Evolutionary conservation across 2,113 vertebrate species (phyloP), one percentile per base, ranked within the genome.

Genomic region (Carollia perspicillata): DNA sequence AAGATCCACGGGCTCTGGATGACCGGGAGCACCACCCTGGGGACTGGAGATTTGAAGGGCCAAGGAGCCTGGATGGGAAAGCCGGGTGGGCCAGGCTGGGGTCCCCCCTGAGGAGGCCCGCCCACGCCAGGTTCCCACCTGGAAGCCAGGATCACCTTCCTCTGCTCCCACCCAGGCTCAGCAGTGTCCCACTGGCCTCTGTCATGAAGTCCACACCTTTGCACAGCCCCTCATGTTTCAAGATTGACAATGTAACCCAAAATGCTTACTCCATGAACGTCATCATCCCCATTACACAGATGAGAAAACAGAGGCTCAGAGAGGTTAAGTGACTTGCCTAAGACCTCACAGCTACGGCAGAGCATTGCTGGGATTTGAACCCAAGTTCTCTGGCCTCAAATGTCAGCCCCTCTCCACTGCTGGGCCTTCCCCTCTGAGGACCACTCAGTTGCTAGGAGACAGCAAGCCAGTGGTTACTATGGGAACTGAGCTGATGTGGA

Each of bases 361-460:
- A 6, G 17, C 53, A 33, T 14, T 30, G 49, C 72, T 55, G 40
- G 72, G 90, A 79, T 89, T 81, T 81, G 97, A 96, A 94, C 94
- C 84, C 28, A 80, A 51, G 49, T 58, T 75, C 90, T 91, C 72
- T 65, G 72, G 68, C 75, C 89, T 95, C 88, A 84, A 66, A 96
- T 90, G 85, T 78, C 94, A 97, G 23, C 68, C 93, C 37, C 51
- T 92, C 65, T 77, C 47, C 26, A 16, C 23, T 68, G 44, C 55
- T 72, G 58, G 81, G 71, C 49, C 87, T 91, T 40, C 44, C 69
- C 65, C 87, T 95, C 75, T 7, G 68, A 95, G 92, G 94, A 94
- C 90, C 92, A 95, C 84, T 90, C 90, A 71, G 95, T 97, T 97
- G 96, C 97, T 95, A 97, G 96, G 97, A 95, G 96, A 97, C 95